Evolutionary conservation across 2,113 vertebrate species (phyloP).

Genomic region (Poecile atricapillus): DNA sequence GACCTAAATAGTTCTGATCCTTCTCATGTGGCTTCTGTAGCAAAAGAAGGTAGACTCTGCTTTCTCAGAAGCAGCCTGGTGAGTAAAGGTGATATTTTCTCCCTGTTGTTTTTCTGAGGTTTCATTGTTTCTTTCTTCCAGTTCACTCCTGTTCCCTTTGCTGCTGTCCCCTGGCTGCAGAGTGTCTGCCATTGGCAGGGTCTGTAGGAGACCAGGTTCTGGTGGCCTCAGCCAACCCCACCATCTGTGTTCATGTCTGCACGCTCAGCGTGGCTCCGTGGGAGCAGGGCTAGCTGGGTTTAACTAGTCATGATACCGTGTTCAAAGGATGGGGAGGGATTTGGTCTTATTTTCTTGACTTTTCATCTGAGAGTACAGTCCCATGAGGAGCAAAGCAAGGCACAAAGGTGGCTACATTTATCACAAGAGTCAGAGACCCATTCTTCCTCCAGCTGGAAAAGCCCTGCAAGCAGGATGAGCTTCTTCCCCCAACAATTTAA

Average conservation of each 20-base stretch:
- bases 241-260: neutral
- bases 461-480: neutral
- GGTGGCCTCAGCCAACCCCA: neutral
- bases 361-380: neutral
- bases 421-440: neutral
- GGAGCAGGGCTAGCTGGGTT: neutral
- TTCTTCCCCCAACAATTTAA: neutral
- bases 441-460: neutral
- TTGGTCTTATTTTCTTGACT: neutral
- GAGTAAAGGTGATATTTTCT: neutral
- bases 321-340: neutral
- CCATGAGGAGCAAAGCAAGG: accelerated
- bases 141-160: neutral
- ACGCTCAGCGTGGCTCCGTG: accelerated
- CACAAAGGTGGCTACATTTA: neutral
- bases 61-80: neutral
- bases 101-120: neutral
- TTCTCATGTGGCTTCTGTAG: neutral
- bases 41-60: neutral
- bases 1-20: neutral
- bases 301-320: neutral
- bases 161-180: neutral
- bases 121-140: neutral
- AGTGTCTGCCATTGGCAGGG: neutral
- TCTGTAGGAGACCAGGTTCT: neutral